Evolutionary conservation across 2,797 vertebrate species (phyloP).

Genomic region (Lindbergichthys nudifrons): DNA sequence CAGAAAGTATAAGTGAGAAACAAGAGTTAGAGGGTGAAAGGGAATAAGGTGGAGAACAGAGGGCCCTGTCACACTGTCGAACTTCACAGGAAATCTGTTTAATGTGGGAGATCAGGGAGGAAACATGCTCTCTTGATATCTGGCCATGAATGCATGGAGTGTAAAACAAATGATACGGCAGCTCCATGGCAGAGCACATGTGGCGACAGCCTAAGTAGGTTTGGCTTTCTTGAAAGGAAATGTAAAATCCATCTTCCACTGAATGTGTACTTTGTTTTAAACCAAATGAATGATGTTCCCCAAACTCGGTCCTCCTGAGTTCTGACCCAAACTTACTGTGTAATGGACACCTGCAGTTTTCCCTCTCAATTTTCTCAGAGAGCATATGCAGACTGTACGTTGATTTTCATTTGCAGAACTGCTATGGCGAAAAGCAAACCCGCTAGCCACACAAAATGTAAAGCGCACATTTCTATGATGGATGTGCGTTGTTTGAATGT

Average conservation of each 20-base stretch:
- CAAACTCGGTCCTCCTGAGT: not conserved
- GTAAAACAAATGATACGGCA: constrained; percentile 64
- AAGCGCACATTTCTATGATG: not conserved
- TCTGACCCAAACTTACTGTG: constrained; percentile 8
- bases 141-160: constrained; percentile 48
- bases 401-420: not conserved
- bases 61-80: constrained; percentile 55
- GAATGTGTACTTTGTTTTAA: constrained; percentile 48
- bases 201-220: constrained; percentile 44
- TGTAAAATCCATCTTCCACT: constrained; percentile 49
- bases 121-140: constrained; percentile 51
- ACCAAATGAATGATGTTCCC: constrained; percentile 43
- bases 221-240: constrained; percentile 55
- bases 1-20: constrained; percentile 49
- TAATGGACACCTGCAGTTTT: not conserved
- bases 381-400: not conserved
- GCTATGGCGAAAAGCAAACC: not conserved
- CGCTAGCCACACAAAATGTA: not conserved
- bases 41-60: constrained; percentile 58
- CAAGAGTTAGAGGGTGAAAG: constrained; percentile 55
- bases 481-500: not conserved
- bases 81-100: constrained; percentile 74
- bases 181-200: constrained; percentile 60
- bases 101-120: constrained; percentile 72
- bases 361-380: constrained; percentile 5